A percentile compares a stretch with the other conserved stretches of the same genome.
Evolutionary conservation across 92 coral and sea anemone genomes (phyloP).

Genomic region (Paragorgia papillata): DNA sequence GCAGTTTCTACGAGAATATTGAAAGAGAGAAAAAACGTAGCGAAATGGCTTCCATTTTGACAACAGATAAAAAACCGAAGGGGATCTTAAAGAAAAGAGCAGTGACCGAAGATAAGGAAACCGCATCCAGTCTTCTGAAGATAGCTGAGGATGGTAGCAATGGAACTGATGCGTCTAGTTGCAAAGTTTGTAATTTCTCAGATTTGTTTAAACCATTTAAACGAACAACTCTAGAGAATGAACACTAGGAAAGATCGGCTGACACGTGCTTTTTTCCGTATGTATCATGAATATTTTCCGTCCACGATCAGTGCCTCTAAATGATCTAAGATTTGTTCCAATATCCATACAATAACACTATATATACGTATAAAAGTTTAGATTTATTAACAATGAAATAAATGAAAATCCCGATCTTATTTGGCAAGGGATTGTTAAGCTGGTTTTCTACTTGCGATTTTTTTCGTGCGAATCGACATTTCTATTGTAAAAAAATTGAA

Average conservation of each 20-base stretch:
- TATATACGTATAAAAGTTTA: no score
- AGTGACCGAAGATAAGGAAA: not conserved
- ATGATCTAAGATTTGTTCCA: no score
- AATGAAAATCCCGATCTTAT: no score
- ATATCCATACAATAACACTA: no score
- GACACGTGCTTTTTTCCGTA: not conserved
- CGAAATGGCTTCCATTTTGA: not conserved
- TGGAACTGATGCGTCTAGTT: conserved; percentile 2
- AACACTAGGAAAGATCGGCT: not conserved
- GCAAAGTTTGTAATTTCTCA: conserved; percentile 43
- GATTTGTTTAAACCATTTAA: conserved; percentile 42
- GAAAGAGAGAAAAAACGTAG: not conserved
- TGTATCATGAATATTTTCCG: no score
- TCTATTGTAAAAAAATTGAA: no score
- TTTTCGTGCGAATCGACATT: no score
- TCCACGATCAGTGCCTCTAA: no score
- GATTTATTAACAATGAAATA: no score
- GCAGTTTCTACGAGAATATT: conserved; percentile 13
- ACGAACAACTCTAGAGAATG: not conserved
- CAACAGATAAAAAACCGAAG: conserved; percentile 24
- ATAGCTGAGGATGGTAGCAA: not conserved
- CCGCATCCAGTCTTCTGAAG: not conserved
- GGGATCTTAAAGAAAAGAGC: conserved; percentile 29
- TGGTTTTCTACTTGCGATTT: no score
- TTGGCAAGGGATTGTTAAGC: no score